Evolutionary conservation across 30 jellyfish, hydroid and myxozoan species (phyloP), one percentile per base, ranked within the genome.

Genomic region (Aurelia sp.): DNA sequence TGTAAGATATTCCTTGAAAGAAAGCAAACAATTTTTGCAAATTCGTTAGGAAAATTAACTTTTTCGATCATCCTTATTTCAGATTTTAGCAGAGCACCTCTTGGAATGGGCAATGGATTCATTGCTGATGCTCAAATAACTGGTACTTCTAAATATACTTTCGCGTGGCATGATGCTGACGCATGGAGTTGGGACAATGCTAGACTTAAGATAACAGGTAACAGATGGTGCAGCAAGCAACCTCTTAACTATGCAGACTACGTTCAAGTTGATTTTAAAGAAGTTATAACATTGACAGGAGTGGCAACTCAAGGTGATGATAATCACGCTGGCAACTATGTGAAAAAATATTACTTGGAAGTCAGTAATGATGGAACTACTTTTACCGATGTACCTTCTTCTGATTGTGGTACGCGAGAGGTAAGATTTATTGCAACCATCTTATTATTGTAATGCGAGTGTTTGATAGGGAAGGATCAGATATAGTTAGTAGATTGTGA

Each of bases 91-190:
- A 67, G 91, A 68, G 71, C 68, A 9, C 91, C 91, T 0, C 81
- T 81, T 67, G 96, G 96, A 13, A 50, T 87, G 96, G 44, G 80
- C 13, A 67, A 76, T 68, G 90, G 90, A 52, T 67, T 87, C 12
- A 53, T 87, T 19, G 48, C 19, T 30, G 74, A 87, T 63, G 76
- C 41, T 40, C 90, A 77, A 40, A 35, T 87, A 8, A 50, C 84
- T 61, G 85, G 90, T 38, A 70, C 96, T 48, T 76, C 90, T 1
- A 8, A 76, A 35, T 68, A 2, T 31, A 22, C 27, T 24, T 22
- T 22, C 8, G 52, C 20, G n/a, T 0, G 40, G 21, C 7, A 50
- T 52, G 70, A 59, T 9, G 41, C 68, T 17, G 60, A 68, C 13
- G 68, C 40, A 38, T 69, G 82, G 68, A 21, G 22, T 2, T 57